phyloP scores from a whole-genome alignment of 2,113 vertebrate species.

The Syrrhaptes paradoxus region DNA sequence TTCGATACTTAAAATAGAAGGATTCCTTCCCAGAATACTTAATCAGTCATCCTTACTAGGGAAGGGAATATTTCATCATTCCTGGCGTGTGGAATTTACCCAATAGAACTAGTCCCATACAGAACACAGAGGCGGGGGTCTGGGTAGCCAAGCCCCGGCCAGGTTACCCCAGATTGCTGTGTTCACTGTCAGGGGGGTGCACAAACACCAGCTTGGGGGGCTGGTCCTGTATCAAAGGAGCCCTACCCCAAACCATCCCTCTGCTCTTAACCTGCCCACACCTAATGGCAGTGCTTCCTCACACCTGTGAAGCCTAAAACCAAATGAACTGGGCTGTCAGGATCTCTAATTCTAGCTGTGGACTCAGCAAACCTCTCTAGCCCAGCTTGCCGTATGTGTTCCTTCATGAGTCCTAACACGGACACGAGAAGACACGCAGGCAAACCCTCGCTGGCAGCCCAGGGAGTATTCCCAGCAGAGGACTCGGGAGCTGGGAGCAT shows the following conservation, averaged over 20 bases:
- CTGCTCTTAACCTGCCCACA: not conserved
- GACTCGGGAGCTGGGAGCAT: not conserved
- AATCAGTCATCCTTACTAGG: not conserved
- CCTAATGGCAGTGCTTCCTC: not conserved
- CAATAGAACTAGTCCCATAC: not conserved
- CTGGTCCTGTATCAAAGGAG: not conserved
- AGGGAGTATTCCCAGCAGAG: not conserved
- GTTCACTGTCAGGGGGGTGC: not conserved
- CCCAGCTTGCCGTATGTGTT: fast-evolving
- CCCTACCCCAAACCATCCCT: not conserved
- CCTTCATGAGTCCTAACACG: not conserved
- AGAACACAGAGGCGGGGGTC: not conserved
- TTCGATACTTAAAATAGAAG: not conserved
- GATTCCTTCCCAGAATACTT: not conserved
- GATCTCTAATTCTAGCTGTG: not conserved
- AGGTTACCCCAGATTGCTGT: not conserved
- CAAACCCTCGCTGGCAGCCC: not conserved
- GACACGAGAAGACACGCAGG: not conserved
- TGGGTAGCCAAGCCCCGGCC: not conserved
- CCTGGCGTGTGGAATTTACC: not conserved
- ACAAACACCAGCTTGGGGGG: not conserved
- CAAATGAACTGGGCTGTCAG: not conserved
- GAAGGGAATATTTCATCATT: not conserved
- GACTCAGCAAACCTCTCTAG: not conserved
- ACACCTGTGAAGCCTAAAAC: not conserved